phyloP scores from a whole-genome alignment of 30 jellyfish, hydroid and myxozoan genomes.

The Hydra vulgaris region DNA sequence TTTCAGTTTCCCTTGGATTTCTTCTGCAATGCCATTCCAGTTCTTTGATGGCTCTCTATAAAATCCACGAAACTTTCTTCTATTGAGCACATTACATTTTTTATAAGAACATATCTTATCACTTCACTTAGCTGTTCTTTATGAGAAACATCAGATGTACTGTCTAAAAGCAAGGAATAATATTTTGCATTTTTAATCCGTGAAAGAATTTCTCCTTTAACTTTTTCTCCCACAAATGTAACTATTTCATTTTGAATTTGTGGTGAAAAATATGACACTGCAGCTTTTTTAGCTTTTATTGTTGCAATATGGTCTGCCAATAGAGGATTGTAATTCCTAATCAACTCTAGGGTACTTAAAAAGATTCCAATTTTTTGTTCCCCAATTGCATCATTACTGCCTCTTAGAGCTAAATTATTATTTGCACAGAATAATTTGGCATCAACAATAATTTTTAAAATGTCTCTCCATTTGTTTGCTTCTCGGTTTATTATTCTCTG shows the following conservation, averaged over 20 bases:
- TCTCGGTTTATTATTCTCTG: background rate
- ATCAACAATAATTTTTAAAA: background rate
- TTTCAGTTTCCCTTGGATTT: too few species aligned
- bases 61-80: too few species aligned
- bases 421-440: background rate
- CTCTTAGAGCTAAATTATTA: background rate
- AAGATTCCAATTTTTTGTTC: background rate
- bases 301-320: background rate
- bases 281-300: background rate
- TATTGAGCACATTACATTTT: too few species aligned
- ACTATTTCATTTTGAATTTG: background rate
- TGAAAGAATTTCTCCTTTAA: background rate
- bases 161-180: too few species aligned
- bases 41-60: too few species aligned
- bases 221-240: background rate
- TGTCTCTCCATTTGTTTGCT: background rate
- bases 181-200: background rate
- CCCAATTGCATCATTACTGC: background rate
- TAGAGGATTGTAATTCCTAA: background rate
- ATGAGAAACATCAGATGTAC: too few species aligned
- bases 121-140: too few species aligned
- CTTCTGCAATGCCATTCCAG: too few species aligned
- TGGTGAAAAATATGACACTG: background rate
- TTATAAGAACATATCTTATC: too few species aligned
- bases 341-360: background rate